Evolutionary conservation across 2,797 vertebrate genomes (phyloP).

Genomic region (Falco novaeseelandiae): DNA sequence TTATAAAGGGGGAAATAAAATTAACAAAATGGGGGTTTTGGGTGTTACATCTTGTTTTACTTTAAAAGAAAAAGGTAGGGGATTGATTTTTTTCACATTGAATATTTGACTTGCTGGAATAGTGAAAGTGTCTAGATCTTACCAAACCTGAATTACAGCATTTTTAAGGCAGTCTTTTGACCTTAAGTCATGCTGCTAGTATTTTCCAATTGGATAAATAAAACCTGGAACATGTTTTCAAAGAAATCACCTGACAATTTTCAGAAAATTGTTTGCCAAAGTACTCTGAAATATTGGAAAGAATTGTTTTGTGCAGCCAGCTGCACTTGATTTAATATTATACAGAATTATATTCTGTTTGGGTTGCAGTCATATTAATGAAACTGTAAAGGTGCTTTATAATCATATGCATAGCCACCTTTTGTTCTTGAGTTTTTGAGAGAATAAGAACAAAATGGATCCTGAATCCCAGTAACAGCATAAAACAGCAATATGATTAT

Average conservation of each 20-base stretch:
- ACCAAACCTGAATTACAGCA: constrained; percentile 11
- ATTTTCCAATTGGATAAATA: neutral
- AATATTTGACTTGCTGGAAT: neutral
- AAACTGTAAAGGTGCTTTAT: neutral
- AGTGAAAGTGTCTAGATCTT: neutral
- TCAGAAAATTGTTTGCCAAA: neutral
- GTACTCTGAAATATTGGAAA: neutral
- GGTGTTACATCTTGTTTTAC: neutral
- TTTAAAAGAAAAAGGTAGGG: neutral
- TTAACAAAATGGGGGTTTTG: neutral
- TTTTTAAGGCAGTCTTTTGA: constrained; percentile 15
- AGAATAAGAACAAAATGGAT: neutral
- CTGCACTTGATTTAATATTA: neutral
- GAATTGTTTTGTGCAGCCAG: neutral
- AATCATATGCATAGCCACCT: neutral
- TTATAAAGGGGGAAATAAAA: neutral
- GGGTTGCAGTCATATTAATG: neutral
- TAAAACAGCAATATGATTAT: neutral
- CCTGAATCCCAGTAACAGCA: neutral
- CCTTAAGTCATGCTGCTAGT: neutral
- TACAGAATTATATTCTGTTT: neutral
- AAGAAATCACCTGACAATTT: neutral
- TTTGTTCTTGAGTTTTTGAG: neutral
- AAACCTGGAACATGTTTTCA: neutral
- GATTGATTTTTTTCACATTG: neutral